These are phyloP conservation scores for Eulemur rufifrons DNA, from an alignment of 2,113 vertebrate genomes.

Conservation along the genomic window DNA sequence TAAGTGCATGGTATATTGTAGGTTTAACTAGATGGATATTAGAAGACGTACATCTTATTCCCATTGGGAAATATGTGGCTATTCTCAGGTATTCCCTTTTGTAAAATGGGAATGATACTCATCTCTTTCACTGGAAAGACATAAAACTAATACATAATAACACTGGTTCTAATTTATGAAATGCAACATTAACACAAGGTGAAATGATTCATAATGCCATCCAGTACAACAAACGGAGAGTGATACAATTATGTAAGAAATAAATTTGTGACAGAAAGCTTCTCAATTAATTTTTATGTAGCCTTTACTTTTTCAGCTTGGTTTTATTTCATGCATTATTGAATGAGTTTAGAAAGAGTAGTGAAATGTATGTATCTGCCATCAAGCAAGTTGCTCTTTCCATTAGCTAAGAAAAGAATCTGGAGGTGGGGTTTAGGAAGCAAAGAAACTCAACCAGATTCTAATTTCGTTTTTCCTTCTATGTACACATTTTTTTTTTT, in stretches of 20 bases:
- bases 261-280: not conserved
- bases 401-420: conserved; percentile 47
- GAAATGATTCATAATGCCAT: not conserved
- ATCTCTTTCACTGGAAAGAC: not conserved
- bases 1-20: not conserved
- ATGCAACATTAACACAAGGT: not conserved
- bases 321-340: conserved; percentile 9
- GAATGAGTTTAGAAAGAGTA: conserved; percentile 22
- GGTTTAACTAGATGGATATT: conserved; percentile 11
- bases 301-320: conserved; percentile 2
- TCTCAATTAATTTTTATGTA: conserved; percentile 17
- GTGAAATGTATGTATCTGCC: not conserved
- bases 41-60: not conserved
- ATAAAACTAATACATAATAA: not conserved
- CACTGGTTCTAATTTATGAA: not conserved
- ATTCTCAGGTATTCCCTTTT: not conserved
- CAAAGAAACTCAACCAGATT: conserved; percentile 36
- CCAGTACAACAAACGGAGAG: not conserved
- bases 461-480: conserved; percentile 39
- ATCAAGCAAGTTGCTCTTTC: conserved; percentile 6
- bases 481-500: not conserved
- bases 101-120: not conserved
- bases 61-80: not conserved
- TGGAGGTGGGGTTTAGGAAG: not conserved
- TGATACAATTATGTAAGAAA: not conserved